Conservation (phyloP, 1,140 invertebrate species). For the Temnothorax longispinosus region DNA sequence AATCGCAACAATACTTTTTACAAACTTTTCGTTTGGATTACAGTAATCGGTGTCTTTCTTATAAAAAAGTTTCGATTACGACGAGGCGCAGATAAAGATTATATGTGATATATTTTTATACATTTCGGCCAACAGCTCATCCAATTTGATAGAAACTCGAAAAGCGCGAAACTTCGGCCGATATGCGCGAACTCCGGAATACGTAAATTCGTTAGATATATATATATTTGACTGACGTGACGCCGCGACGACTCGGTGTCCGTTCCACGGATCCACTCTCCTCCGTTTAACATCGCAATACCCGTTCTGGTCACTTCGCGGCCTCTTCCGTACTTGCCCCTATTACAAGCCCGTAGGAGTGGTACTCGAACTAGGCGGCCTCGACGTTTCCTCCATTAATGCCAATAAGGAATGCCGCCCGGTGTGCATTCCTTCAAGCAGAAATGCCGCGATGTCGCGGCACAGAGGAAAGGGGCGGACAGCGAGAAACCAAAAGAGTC, state of each 20-base stretch:
- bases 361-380: slow-evolving; percentile 76
- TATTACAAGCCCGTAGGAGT: slow-evolving; percentile 56
- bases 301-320: slow-evolving; percentile 12
- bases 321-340: slow-evolving; percentile 65
- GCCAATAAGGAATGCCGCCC: slow-evolving; percentile 70
- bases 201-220: background rate
- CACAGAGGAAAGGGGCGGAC: background rate
- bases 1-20: slow-evolving; percentile 10
- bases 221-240: background rate
- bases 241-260: background rate
- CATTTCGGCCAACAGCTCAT: background rate
- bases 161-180: background rate
- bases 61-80: background rate
- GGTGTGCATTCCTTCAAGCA: slow-evolving; percentile 68
- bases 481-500: slow-evolving; percentile 16
- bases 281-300: background rate
- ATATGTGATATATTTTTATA: background rate
- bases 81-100: background rate
- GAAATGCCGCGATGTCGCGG: slow-evolving; percentile 66
- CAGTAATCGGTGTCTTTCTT: background rate
- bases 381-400: slow-evolving; percentile 68
- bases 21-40: background rate
- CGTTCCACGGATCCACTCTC: background rate
- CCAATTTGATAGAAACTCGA: background rate
- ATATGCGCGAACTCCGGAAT: background rate